phyloP scores from a whole-genome alignment of 2,888 invertebrate genomes.

The Tinea semifulvella region DNA sequence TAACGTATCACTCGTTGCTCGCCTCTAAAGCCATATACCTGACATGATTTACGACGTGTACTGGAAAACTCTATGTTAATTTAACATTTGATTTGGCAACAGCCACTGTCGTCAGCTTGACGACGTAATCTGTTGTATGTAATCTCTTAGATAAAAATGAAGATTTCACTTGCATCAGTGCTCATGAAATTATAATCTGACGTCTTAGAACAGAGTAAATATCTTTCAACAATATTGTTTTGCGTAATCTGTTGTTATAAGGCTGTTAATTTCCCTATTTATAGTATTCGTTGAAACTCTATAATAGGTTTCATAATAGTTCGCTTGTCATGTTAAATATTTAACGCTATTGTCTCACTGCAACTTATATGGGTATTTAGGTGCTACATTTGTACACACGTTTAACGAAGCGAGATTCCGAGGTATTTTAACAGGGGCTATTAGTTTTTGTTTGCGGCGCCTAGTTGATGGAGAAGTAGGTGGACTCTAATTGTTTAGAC shows the following conservation, averaged over 20 bases:
- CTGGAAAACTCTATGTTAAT: constrained; percentile 46
- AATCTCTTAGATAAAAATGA: constrained; percentile 50
- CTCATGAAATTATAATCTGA: constrained; percentile 49
- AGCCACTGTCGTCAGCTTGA: constrained; percentile 52
- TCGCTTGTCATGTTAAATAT: too few species aligned
- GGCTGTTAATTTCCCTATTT: too few species aligned
- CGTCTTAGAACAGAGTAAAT: constrained; percentile 31
- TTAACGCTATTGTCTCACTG: too few species aligned
- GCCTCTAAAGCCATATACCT: constrained; percentile 42
- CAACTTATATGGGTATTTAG: not conserved
- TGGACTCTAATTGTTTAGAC: constrained; percentile 61
- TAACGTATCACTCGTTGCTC: constrained; percentile 54
- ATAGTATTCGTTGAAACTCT: too few species aligned
- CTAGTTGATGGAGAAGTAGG: constrained; percentile 52
- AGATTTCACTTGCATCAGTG: constrained; percentile 61
- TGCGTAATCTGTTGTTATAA: constrained; percentile 7
- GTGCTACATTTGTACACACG: not conserved
- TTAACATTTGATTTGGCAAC: constrained; percentile 60
- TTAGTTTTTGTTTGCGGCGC: constrained; percentile 31
- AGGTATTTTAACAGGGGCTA: constrained; percentile 1
- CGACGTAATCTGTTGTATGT: constrained; percentile 57
- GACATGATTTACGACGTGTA: constrained; percentile 59
- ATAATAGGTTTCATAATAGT: too few species aligned
- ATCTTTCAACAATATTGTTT: constrained; percentile 19
- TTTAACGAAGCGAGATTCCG: not conserved